Evolutionary conservation across 2,113 vertebrate genomes (phyloP).

Genomic region (Trichechus manatus): DNA sequence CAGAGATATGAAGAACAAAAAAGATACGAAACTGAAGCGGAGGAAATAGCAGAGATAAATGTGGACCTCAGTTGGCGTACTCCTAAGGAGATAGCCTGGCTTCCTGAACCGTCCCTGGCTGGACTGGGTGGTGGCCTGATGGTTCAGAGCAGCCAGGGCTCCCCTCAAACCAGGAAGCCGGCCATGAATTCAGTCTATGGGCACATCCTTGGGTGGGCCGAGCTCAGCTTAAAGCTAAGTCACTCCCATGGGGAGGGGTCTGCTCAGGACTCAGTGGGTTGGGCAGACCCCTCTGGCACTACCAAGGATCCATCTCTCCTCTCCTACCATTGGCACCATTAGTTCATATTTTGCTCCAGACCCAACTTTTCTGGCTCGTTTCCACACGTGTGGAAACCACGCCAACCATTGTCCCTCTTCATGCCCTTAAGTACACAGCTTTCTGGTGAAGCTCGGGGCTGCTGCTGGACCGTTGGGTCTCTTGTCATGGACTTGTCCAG

Average conservation of each 20-base stretch:
- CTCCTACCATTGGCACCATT: background rate
- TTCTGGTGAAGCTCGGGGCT: background rate
- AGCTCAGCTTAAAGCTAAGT: background rate
- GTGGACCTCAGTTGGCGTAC: rapidly evolving
- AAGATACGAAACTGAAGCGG: constrained; percentile 88
- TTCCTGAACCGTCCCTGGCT: rapidly evolving
- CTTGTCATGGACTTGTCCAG: background rate
- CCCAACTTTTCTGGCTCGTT: background rate
- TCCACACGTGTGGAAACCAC: background rate
- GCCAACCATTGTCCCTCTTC: background rate
- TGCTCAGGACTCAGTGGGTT: background rate
- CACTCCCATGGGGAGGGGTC: background rate
- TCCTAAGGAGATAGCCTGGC: rapidly evolving
- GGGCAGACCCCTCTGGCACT: background rate
- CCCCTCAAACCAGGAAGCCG: rapidly evolving
- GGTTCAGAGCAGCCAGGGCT: background rate
- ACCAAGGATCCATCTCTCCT: background rate
- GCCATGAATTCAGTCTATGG: background rate
- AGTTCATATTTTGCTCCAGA: background rate
- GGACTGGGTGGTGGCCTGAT: background rate
- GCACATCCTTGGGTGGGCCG: background rate
- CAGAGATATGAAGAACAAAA: constrained; percentile 89
- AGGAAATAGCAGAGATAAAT: constrained; percentile 82
- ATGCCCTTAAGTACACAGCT: background rate
- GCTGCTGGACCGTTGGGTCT: background rate